Base-by-base conservation (phyloP, 2,797 vertebrate genomes). In the Pampus argenteus region DNA sequence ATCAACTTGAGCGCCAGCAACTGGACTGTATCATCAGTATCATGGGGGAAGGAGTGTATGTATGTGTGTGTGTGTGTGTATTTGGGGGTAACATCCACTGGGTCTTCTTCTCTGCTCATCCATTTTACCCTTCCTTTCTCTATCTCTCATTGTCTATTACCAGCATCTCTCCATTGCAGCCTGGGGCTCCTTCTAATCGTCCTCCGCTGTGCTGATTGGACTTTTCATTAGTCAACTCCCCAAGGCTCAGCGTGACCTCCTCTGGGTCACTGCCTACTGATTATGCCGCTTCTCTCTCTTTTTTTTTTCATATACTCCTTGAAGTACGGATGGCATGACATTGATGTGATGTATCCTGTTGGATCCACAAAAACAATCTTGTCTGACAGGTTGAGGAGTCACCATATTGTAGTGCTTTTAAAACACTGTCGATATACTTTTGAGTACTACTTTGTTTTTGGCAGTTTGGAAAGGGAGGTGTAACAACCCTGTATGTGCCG, bases 181-280 rank as follows among this genome's bases (percentile, higher is more conserved):
- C 90, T 13, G 80, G 84, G 90, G 90, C 89, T 89, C 89, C 88
- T 89, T 86, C 84, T 91, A 90, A 93, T 93, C 88, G 84, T 88
- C 86, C 88, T 91, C 80, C 74, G 81, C 91, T 86, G 78, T 80
- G 82, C 89, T 93, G 93, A 94, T 94, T 94, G 92, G 92, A 89
- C 91, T 93, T 91, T 93, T 93, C 92, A 93, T 94, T 92, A 92
- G 90, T 92, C 90, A 90, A 91, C 82, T 93, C 91, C 92, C 92
- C 48, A 81, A 81, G 88, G 91, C 84, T 90, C 76, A 72, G 55
- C 66, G 34, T 91, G 90, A 91, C 90, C 93, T 93, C 90, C 84
- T 88, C 79, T 86, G 91, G 93, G 93, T 94, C 92, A 94, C 83
- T 89, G 91, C 89, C 75, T 86, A 78, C 93, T 94, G 92, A 94